Conservation (phyloP, 2,797 vertebrate genomes). For the Falco rusticolus region DNA sequence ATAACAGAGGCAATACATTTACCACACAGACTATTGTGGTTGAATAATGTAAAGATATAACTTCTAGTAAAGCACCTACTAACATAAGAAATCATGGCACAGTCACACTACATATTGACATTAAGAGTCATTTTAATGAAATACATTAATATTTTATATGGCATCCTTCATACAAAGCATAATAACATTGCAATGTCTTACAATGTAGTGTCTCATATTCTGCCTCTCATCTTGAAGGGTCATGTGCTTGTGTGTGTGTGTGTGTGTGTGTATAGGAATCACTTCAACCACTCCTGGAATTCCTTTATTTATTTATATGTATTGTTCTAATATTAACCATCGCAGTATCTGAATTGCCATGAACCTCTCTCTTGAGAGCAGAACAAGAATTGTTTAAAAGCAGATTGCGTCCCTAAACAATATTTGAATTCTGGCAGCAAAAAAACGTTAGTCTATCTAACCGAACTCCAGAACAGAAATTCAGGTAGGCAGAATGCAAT, state of each 20-base stretch:
- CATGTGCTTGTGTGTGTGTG: neutral
- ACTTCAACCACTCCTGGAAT: conserved; percentile 17
- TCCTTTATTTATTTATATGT: conserved; percentile 60
- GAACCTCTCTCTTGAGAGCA: neutral
- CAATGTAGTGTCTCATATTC: neutral
- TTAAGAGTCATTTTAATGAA: conserved; percentile 74
- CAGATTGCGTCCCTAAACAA: neutral
- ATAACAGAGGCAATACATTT: conserved; percentile 36
- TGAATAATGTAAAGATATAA: conserved; percentile 38
- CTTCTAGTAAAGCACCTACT: conserved; percentile 32
- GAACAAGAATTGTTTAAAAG: neutral
- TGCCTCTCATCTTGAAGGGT: conserved; percentile 50
- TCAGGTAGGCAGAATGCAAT: conserved; percentile 12
- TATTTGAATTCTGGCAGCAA: neutral
- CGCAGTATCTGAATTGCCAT: neutral
- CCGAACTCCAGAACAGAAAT: neutral
- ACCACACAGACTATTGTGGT: conserved; percentile 6
- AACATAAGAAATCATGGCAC: conserved; percentile 65
- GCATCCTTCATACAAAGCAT: conserved; percentile 50
- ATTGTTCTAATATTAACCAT: conserved; percentile 21
- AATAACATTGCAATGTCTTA: conserved; percentile 50
- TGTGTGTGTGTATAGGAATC: neutral
- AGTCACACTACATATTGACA: conserved; percentile 64
- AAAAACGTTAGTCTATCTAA: neutral
- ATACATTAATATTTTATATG: conserved; percentile 72